phyloP scores from a whole-genome alignment of 2,113 vertebrate species.

The Collichthys lucidus region DNA sequence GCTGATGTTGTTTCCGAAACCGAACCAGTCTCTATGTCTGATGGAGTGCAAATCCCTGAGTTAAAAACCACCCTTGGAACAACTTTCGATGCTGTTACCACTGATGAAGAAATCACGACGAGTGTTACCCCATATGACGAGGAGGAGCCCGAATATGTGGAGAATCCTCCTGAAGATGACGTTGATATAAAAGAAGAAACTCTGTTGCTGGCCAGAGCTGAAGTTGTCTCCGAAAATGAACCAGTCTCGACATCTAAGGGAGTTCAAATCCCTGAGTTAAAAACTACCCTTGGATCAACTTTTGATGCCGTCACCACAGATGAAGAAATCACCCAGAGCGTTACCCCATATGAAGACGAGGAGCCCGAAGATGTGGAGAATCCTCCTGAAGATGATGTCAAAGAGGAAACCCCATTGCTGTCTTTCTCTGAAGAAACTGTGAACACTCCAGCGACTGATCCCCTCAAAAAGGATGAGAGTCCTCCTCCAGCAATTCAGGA shows the following conservation, averaged over 20 bases:
- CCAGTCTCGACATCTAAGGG: slow-evolving; percentile 80
- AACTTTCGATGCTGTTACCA: slow-evolving; percentile 89
- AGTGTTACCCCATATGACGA: slow-evolving; percentile 85
- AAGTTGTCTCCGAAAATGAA: slow-evolving; percentile 63
- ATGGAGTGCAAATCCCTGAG: slow-evolving; percentile 80
- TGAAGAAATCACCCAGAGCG: slow-evolving; percentile 87
- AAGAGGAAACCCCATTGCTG: slow-evolving; percentile 80
- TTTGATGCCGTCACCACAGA: slow-evolving; percentile 89
- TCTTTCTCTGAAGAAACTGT: slow-evolving; percentile 65
- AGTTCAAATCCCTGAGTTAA: slow-evolving; percentile 82
- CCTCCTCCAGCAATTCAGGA: slow-evolving; percentile 25
- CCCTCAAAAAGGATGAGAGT: slow-evolving; percentile 46
- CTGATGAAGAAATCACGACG: slow-evolving; percentile 88
- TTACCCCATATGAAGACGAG: slow-evolving; percentile 85
- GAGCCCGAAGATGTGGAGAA: slow-evolving; percentile 69
- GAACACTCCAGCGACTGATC: slow-evolving; percentile 20
- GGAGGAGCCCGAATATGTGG: slow-evolving; percentile 79
- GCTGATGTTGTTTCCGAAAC: slow-evolving; percentile 61
- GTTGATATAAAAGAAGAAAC: slow-evolving; percentile 68
- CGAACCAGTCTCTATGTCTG: slow-evolving; percentile 76
- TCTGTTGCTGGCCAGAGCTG: slow-evolving; percentile 74
- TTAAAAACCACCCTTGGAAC: slow-evolving; percentile 89
- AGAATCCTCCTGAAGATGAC: slow-evolving; percentile 60
- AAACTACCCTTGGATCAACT: slow-evolving; percentile 89
- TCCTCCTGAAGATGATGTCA: slow-evolving; percentile 60